Evolutionary conservation across 2,888 invertebrate species (phyloP), one percentile per base, ranked within the genome.

Genomic region (Phymatocera aterrima): DNA sequence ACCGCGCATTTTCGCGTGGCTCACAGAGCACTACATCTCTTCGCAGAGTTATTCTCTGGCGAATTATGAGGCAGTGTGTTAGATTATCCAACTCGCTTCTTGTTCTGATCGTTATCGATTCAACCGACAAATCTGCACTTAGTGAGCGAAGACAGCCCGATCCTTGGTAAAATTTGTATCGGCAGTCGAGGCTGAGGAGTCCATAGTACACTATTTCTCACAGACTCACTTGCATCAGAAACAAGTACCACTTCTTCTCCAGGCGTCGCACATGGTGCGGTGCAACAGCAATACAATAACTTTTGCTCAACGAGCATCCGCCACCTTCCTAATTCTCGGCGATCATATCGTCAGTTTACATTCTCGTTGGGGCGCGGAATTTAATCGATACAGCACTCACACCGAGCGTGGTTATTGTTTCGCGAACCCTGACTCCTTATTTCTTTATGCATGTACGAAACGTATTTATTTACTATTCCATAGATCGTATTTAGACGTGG

Each of bases 101-200:
- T 28, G 15, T 5, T n/a, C 10, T 18, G 34, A 21, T 64, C 18
- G 61, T 37, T 10, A 51, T 51, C 51, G 34, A 72, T 72, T 72
- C 51, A 72, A 72, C 72, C 72, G 34, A 51, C 51, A 51, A 72
- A 72, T 68, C n/a, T n/a, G n/a, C n/a, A n/a, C n/a, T 46, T 15
- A 51, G 34, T 12, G 46, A 24, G 34, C 51, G 15, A 34, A 6
- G 12, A 72, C 51, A 48, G 48, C 34, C 51, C 31, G 68, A 28
- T 43, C 18, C 28, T 15, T 31, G 28, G 15, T 6, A 28, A n/a
- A 28, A 46, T n/a, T 2, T 68, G 12, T 68, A 46, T 68, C 68
- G 24, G 46, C 28, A 5, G 68, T 40, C 46, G 68, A 28, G 46
- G 24, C 15, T 46, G 37, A 8, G 21, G 24, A 46, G 15, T 24